Evolutionary conservation across 2,888 invertebrate species (phyloP).

Genomic region (Chrysodeixis includens): DNA sequence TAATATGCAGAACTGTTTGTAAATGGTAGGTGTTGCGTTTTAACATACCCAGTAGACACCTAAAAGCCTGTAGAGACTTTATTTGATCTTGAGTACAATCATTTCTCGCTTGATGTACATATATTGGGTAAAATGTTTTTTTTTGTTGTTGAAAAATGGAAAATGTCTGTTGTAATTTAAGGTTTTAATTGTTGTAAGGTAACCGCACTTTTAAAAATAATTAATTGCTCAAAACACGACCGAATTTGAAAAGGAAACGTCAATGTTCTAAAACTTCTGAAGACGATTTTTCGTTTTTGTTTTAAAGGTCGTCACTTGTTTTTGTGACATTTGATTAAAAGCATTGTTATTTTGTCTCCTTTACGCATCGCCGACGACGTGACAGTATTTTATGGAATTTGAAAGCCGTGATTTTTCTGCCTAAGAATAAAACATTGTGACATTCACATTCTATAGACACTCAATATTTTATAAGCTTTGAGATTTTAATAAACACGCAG

Average conservation of each 20-base stretch:
- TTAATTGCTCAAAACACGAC: neutral
- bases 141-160: too few relatives aligned
- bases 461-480: constrained; percentile 28
- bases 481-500: neutral
- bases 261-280: neutral
- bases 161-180: neutral
- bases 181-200: neutral
- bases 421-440: constrained; percentile 27
- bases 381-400: constrained; percentile 38
- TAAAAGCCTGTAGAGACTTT: too few relatives aligned
- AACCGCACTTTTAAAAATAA: neutral
- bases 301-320: constrained; percentile 27
- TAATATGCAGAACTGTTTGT: neutral
- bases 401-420: constrained; percentile 38
- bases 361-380: constrained; percentile 39
- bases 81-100: too few relatives aligned
- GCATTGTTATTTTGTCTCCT: constrained; percentile 43
- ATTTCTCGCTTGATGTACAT: too few relatives aligned
- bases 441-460: constrained; percentile 39
- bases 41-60: too few relatives aligned
- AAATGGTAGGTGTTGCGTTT: too few relatives aligned
- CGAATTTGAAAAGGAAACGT: neutral
- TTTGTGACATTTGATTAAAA: constrained; percentile 52
- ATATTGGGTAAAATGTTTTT: too few relatives aligned
- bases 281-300: neutral